Evolutionary conservation across 2,888 invertebrate genomes (phyloP).

Genomic region (Andrena hattorfiana): DNA sequence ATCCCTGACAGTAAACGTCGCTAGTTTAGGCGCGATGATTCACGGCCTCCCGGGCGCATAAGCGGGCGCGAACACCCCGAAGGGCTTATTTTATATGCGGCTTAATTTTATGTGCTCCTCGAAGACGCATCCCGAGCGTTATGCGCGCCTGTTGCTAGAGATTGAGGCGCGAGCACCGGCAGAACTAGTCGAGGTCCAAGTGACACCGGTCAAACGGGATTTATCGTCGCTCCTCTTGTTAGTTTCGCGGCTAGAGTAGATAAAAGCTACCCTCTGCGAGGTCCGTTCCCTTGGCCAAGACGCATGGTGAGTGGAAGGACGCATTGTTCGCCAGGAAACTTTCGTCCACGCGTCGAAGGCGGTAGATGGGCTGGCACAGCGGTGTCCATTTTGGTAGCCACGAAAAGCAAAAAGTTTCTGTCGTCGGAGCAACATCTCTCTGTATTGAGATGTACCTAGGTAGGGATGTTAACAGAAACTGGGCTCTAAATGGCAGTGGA

Average conservation of each 20-base stretch:
- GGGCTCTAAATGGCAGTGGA: too few relatives aligned
- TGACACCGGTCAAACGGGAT: conserved; percentile 52
- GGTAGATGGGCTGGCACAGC: neutral
- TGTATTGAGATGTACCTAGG: too few relatives aligned
- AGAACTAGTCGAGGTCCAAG: neutral
- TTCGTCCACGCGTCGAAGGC: neutral
- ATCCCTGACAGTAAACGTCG: conserved; percentile 83
- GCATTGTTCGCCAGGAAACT: conserved; percentile 18
- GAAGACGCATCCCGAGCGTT: conserved; percentile 25
- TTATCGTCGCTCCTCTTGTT: conserved; percentile 40
- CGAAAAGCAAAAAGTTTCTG: conserved; percentile 22
- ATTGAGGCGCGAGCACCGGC: conserved; percentile 33
- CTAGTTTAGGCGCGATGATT: conserved; percentile 82
- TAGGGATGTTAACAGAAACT: too few relatives aligned
- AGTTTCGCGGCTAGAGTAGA: conserved; percentile 1
- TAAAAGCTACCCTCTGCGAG: conserved; percentile 18
- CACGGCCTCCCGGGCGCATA: conserved; percentile 73
- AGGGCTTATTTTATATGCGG: conserved; percentile 81
- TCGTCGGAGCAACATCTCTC: neutral
- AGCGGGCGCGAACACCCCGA: conserved; percentile 64
- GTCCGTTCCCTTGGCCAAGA: too few relatives aligned
- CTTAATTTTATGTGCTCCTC: conserved; percentile 81
- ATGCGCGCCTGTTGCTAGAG: conserved; percentile 36
- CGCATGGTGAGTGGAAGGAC: too few relatives aligned
- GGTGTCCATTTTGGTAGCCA: neutral